Evolutionary conservation across 2,797 vertebrate species (phyloP), one percentile per base, ranked within the genome.

Genomic region (Otolemur crassicaudatus): DNA sequence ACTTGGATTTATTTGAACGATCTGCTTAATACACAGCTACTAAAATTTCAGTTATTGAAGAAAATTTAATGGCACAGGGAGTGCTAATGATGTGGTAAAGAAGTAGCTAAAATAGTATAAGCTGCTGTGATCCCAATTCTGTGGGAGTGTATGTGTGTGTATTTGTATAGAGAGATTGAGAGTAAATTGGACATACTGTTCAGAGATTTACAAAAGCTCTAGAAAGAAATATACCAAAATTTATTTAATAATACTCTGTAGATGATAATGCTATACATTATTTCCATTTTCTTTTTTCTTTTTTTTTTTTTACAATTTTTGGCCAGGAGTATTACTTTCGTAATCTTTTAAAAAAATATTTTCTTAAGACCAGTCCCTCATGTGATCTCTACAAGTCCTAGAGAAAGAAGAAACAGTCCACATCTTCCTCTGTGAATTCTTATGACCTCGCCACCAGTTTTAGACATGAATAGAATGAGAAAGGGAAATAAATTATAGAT

Each of bases 1-100:
- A 65, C 86, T 72, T 82, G 53, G 25, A 81, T 46, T 91, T 37
- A 70, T 77, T 95, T 92, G 70, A 75, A 94, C 84, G 88, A 72
- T 79, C 76, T 87, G 2, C 19, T 92, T 94, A 43, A 60, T 25
- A 67, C 3, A 46, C 9, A 67, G 12, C 43, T 90, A 91, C 14
- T 8, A 87, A 89, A 86, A 89, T 79, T 72, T 20, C 19, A 91
- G 17, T 58, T 75, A 88, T 72, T 73, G 3, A 85, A 80, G 34
- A 77, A 81, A 46, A 79, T n/a, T 69, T 93, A 37, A 53, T 84
- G n/a, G 5, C 49, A 49, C 34, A 23, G 56, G 17, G 25, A 91
- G 84, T 83, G 3, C 49, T 82, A 88, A 82, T 61, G 19, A 79
- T 83, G 13, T 69, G 82, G 61, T 63, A 2, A 84, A 87, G 76